Base-by-base conservation (phyloP, 2,888 invertebrate species). In the Lepidonotus clava region DNA sequence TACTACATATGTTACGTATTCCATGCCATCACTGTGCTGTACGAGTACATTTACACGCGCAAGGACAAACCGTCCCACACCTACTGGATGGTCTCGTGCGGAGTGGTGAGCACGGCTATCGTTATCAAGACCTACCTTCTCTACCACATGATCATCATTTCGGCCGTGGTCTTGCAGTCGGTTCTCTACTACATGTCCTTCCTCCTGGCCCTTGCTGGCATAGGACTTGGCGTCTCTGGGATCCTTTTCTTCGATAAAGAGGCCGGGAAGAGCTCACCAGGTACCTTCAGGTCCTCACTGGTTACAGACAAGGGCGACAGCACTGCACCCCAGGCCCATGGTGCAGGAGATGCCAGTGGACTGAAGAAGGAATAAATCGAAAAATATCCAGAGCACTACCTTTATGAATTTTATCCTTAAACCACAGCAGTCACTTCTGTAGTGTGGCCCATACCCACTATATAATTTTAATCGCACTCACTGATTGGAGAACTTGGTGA, bases 161-260 rank as follows among this genome's bases (percentile, higher is more conserved):
- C 71, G 2, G 87, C 83, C 1, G 71, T 86, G 38, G 41, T 88
- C 66, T 8, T 87, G 8, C 86, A 88, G 28, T 41, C 34, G 18
- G 21, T 88, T 5, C 67, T 88, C n/a, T 88, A 85, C 41, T 87
- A 87, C 56, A 46, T 32, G 28, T 76, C 85, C 41, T 46, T 84
- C 38, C 41, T 67, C 11, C 36, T 88, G 1, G 86, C 80, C 4
- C 53, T 88, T 8, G 36, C 41, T 28, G 88, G 85, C 1, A 66
- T 86, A 6, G 88, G 86, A 1, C 53, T 88, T 14, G 86, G 85
- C 11, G 83, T 87, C 18, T 84, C 88, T 8, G 88, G 88, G 34
- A 83, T 80, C 5, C 41, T 88, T 11, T 88, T 88, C 85, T 88
- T 88, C 40, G 88, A 88, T 46, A 88, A 88, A 38, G 85, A 88